A percentile compares a stretch with the other conserved stretches of the same genome.
These are phyloP conservation scores for Trissoscelio sp. DNA, from an alignment of 2,888 invertebrate species.

Conservation along the genomic window DNA sequence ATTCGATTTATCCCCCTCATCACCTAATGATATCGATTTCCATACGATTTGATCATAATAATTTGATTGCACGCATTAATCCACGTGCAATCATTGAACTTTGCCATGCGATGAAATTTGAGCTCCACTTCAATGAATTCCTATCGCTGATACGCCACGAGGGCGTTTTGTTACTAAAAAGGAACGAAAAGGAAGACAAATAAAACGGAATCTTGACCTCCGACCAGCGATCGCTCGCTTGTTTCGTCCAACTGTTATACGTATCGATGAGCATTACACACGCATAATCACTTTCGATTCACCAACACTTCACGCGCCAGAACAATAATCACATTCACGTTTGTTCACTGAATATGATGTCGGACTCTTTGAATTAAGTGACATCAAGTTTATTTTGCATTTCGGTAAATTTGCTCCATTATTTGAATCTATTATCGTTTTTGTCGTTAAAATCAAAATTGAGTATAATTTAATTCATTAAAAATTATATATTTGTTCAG, in stretches of 20 bases:
- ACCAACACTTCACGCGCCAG: constrained; percentile 37
- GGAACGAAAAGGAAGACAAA: constrained; percentile 21
- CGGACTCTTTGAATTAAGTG: constrained; percentile 43
- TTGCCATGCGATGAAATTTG: constrained; percentile 55
- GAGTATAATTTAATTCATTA: no score
- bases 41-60: no score
- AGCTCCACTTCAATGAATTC: constrained; percentile 60
- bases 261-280: constrained; percentile 47
- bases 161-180: constrained; percentile 39
- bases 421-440: no score
- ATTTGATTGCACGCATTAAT: constrained; percentile 54
- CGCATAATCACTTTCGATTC: constrained; percentile 63
- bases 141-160: constrained; percentile 42
- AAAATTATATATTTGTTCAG: no score
- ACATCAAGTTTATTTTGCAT: no score
- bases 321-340: constrained; percentile 64
- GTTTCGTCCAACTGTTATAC: constrained; percentile 40
- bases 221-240: constrained; percentile 58
- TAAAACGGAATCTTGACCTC: constrained; percentile 55
- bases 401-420: no score
- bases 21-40: no score
- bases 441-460: no score
- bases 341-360: constrained; percentile 35
- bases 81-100: constrained; percentile 57
- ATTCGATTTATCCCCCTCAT: no score